A percentile compares a stretch with the other conserved stretches of the same genome.
Conservation (phyloP, 2,888 invertebrate species). For the Aphidoletes aphidimyza region DNA sequence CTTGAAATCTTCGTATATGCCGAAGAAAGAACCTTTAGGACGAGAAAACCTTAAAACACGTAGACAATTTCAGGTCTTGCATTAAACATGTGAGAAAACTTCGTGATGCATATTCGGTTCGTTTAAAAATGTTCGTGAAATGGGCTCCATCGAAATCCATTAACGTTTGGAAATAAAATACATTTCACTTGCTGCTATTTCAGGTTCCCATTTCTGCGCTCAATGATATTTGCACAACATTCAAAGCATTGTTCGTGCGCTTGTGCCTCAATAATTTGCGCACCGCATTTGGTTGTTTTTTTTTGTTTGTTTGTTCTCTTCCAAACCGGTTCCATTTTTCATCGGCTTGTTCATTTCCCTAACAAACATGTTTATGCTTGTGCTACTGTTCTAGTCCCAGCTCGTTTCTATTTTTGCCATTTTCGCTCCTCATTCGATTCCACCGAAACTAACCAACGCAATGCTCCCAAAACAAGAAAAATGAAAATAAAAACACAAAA, state of each 20-base stretch:
- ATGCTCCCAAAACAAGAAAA: neutral
- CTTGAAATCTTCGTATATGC: too few species aligned
- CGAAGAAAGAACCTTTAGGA: too few species aligned
- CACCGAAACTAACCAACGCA: neutral
- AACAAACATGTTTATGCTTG: neutral
- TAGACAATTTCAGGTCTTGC: neutral
- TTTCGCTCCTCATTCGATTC: too few species aligned
- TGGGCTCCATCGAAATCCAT: slow-evolving; percentile 30
- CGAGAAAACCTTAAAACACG: too few species aligned
- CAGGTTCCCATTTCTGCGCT: too few species aligned
- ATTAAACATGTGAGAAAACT: neutral
- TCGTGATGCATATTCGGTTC: neutral
- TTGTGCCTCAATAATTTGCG: neutral
- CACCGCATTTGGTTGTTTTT: too few species aligned
- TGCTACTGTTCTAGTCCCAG: neutral
- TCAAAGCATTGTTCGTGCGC: neutral
- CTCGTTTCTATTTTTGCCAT: slow-evolving; percentile 13
- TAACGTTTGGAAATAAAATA: slow-evolving; percentile 18
- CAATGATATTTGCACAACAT: too few species aligned
- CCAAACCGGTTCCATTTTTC: neutral
- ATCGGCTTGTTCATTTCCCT: slow-evolving; percentile 20
- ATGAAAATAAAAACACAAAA: too few species aligned
- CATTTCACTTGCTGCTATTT: neutral
- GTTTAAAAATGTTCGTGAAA: neutral
- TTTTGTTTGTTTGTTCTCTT: neutral